These are phyloP conservation scores for Arenaria interpres DNA, from an alignment of 2,113 vertebrate genomes.

Conservation along the genomic window DNA sequence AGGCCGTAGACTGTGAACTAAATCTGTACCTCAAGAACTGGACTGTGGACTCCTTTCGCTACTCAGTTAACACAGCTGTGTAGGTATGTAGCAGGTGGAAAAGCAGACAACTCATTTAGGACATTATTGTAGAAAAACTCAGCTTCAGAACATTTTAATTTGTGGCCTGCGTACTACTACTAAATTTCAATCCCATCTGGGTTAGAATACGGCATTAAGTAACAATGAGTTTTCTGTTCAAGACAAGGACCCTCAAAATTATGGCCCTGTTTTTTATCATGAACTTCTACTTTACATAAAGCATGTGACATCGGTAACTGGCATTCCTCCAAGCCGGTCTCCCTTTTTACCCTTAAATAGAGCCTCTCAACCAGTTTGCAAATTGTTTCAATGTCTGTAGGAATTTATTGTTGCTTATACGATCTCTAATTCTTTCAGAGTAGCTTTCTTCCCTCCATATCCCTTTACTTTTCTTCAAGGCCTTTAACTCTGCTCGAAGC, in stretches of 20 bases:
- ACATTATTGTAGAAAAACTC: neutral
- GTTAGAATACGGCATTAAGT: neutral
- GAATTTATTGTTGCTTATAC: conserved; percentile 59
- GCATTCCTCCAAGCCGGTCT: neutral
- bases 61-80: neutral
- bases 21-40: neutral
- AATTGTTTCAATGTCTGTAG: conserved; percentile 75
- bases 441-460: conserved; percentile 86
- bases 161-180: neutral
- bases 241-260: neutral
- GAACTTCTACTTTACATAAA: neutral
- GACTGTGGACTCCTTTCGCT: neutral
- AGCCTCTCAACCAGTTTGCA: conserved; percentile 58
- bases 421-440: conserved; percentile 71
- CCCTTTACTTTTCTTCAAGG: conserved; percentile 83
- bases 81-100: neutral
- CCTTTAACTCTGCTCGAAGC: conserved; percentile 86
- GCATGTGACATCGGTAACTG: fast-evolving
- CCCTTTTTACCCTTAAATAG: neutral
- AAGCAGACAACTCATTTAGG: neutral
- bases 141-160: neutral
- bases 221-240: neutral
- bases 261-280: neutral
- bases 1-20: fast-evolving
- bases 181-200: fast-evolving